Conservation (phyloP, 2,113 vertebrate genomes). For the Tinamus guttatus region DNA sequence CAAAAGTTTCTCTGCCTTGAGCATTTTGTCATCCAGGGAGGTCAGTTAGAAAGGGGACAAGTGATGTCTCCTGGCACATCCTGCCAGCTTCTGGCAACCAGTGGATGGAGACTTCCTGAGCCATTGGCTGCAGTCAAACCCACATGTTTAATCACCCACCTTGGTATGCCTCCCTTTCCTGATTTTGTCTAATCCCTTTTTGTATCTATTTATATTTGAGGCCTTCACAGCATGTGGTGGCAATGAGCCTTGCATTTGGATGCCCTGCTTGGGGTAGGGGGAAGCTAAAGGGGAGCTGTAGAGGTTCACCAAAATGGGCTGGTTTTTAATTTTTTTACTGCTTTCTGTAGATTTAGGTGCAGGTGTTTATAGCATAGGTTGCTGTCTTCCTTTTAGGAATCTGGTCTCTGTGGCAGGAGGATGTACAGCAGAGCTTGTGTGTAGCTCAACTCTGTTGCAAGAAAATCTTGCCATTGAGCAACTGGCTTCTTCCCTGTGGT, state of each 20-base stretch:
- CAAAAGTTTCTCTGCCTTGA: background rate
- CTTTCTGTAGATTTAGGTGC: background rate
- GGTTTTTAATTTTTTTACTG: background rate
- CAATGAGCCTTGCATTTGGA: background rate
- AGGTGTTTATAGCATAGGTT: background rate
- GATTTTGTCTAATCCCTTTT: background rate
- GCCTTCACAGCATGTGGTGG: background rate
- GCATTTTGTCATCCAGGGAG: background rate
- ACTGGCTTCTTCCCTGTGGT: background rate
- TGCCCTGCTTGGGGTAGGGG: background rate
- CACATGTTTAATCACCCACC: background rate
- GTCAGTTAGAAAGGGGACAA: background rate
- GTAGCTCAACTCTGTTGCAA: background rate
- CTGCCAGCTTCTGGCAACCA: background rate
- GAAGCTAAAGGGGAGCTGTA: background rate
- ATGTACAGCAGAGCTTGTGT: background rate
- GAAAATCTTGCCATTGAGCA: background rate
- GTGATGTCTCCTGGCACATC: background rate
- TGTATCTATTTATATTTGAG: background rate
- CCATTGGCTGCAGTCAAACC: background rate
- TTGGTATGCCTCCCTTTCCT: conserved; percentile 3
- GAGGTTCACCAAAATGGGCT: background rate
- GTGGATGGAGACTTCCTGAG: background rate
- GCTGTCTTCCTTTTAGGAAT: background rate
- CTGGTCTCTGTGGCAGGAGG: background rate